phyloP scores from a whole-genome alignment of 2,113 vertebrate genomes.

The Ptilorrhoa leucosticta region DNA sequence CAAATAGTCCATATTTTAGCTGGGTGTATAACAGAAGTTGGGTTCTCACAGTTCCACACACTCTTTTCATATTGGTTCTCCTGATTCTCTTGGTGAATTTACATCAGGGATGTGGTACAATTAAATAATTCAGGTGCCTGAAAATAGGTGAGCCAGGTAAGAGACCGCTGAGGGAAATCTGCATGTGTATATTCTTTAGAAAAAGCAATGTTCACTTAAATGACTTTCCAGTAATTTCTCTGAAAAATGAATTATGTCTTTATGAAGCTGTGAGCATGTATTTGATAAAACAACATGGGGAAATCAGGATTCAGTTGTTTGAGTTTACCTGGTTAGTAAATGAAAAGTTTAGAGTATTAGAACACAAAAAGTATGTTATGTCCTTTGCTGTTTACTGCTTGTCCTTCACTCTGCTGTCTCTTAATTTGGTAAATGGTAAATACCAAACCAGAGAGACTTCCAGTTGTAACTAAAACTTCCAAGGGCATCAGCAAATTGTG shows the following conservation, averaged over 20 bases:
- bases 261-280: not conserved
- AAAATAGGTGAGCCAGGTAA: not conserved
- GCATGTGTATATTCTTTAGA: accelerated
- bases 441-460: not conserved
- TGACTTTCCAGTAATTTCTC: not conserved
- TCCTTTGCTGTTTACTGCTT: not conserved
- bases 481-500: not conserved
- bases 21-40: not conserved
- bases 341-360: not conserved
- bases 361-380: not conserved
- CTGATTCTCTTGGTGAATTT: not conserved
- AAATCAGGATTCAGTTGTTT: not conserved
- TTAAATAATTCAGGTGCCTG: not conserved
- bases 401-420: not conserved
- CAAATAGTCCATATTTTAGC: not conserved
- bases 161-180: not conserved
- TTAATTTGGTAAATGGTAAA: not conserved
- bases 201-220: not conserved
- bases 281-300: not conserved
- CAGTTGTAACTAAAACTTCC: not conserved
- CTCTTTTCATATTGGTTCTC: not conserved
- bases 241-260: not conserved
- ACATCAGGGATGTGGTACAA: not conserved
- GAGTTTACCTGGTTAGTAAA: not conserved
- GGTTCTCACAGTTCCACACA: not conserved